Percentiles rank a stretch among this genome's conserved stretches.
phyloP scores from a whole-genome alignment of 2,888 invertebrate genomes.

The Caenorhabditis zanzibari region DNA sequence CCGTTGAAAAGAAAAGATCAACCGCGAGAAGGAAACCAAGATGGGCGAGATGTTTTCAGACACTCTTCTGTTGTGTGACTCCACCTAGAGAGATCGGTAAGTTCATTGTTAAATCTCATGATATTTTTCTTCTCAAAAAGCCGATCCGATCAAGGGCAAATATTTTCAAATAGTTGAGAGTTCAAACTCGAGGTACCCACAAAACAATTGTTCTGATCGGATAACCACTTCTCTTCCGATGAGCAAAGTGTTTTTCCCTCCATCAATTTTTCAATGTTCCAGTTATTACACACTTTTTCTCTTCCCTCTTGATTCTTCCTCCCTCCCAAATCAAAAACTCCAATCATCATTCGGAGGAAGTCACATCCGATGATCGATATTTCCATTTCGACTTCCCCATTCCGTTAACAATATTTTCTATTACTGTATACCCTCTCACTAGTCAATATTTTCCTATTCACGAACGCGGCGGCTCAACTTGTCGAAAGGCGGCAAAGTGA shows the following conservation, averaged over 20 bases:
- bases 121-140: background rate
- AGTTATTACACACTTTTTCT: constrained; percentile 38
- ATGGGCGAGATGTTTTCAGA: constrained; percentile 89
- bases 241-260: constrained; percentile 6
- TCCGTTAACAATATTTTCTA: constrained; percentile 1
- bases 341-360: constrained; percentile 8
- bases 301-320: background rate
- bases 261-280: constrained; percentile 30
- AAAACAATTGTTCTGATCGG: constrained; percentile 14
- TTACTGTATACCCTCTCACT: constrained; percentile 1
- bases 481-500: constrained; percentile 57
- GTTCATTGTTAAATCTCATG: constrained; percentile 27
- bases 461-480: constrained; percentile 54
- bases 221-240: background rate
- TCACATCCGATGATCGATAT: background rate
- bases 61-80: constrained; percentile 91
- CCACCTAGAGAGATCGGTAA: constrained; percentile 78
- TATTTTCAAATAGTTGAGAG: background rate
- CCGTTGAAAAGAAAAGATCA: constrained; percentile 61
- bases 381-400: background rate
- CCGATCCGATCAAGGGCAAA: background rate
- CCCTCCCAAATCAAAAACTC: constrained; percentile 10
- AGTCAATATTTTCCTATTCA: constrained; percentile 63
- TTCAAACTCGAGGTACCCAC: background rate
- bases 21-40: constrained; percentile 86